Conservation (phyloP, 2,888 invertebrate genomes). For the Cheilosia variabilis region DNA sequence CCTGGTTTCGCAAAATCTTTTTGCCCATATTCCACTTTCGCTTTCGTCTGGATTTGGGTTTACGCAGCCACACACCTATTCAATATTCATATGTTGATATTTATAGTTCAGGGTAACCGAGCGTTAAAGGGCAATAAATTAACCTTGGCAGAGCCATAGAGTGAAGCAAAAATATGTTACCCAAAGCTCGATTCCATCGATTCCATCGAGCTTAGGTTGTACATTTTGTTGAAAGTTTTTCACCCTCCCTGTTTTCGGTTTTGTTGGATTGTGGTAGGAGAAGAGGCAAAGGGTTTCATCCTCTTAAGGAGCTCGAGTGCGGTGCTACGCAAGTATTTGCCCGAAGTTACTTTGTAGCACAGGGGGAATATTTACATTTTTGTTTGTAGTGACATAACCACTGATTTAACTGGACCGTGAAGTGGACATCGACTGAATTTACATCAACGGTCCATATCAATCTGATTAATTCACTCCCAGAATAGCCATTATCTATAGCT, state of each 20-base stretch:
- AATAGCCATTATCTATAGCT: too few species aligned
- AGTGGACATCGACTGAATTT: too few species aligned
- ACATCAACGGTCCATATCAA: too few species aligned
- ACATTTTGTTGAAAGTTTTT: neutral
- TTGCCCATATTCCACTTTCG: slow-evolving; percentile 33
- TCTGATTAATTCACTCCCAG: too few species aligned
- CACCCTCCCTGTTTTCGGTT: neutral
- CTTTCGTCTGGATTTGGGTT: slow-evolving; percentile 10
- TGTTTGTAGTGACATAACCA: too few species aligned
- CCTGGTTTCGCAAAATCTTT: slow-evolving; percentile 8
- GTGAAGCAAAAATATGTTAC: slow-evolving; percentile 3
- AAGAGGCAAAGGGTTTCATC: neutral
- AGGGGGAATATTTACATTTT: neutral
- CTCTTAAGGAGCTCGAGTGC: neutral
- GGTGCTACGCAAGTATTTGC: neutral
- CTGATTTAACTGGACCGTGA: too few species aligned
- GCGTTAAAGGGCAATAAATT: slow-evolving; percentile 50
- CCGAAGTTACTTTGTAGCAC: neutral
- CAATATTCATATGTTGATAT: slow-evolving; percentile 28
- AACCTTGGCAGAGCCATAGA: slow-evolving; percentile 29
- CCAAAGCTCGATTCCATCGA: neutral
- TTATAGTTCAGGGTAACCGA: slow-evolving; percentile 49
- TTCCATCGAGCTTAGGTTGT: neutral
- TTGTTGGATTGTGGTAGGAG: neutral
- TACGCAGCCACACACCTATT: neutral